Conservation (phyloP, 2,113 vertebrate species). For the Siniperca knerii region DNA sequence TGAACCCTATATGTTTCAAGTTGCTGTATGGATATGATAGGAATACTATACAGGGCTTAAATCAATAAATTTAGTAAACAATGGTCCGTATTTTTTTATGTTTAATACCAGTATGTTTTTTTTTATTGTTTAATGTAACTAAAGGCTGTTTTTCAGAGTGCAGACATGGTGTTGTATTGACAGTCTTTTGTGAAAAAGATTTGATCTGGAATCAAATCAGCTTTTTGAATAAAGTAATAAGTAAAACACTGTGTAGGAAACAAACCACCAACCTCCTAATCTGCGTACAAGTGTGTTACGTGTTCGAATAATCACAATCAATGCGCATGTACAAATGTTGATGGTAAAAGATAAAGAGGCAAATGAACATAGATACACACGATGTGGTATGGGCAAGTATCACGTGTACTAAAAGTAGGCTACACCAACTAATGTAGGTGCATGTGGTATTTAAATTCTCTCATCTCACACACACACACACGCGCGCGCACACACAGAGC, state of each 20-base stretch:
- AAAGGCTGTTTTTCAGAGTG: neutral
- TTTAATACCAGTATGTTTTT: neutral
- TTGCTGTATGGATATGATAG: neutral
- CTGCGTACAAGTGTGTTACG: neutral
- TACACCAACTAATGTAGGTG: neutral
- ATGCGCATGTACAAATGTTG: neutral
- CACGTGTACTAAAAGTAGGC: neutral
- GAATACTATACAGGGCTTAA: neutral
- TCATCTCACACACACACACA: neutral
- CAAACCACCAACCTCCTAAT: neutral
- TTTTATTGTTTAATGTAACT: neutral
- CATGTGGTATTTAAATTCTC: neutral
- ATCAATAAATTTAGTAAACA: neutral
- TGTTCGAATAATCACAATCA: neutral
- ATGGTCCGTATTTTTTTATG: neutral
- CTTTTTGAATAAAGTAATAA: too few relatives aligned
- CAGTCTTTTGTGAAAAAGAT: too few relatives aligned
- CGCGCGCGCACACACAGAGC: neutral
- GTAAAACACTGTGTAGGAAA: neutral
- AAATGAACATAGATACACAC: neutral
- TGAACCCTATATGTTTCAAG: neutral
- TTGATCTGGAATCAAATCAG: too few relatives aligned
- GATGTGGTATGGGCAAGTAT: neutral
- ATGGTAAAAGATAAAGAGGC: neutral
- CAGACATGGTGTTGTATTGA: neutral